A percentile compares a stretch with the other conserved stretches of the same genome.
These are phyloP conservation scores for Cyphomyrmex costatus DNA, from an alignment of 1,140 invertebrate species.

Conservation along the genomic window DNA sequence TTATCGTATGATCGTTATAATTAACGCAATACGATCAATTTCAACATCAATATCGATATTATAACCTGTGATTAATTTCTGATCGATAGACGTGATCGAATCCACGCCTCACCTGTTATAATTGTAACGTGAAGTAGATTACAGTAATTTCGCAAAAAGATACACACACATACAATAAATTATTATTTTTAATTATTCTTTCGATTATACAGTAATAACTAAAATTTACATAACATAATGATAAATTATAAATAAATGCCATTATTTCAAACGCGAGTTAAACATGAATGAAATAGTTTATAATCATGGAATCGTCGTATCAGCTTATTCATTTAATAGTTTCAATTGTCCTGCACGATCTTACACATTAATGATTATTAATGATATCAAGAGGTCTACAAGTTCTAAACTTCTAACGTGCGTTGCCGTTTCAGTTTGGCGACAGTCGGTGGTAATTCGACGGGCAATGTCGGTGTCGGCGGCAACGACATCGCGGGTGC, in stretches of 20 bases:
- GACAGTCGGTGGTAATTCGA: constrained; percentile 81
- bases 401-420: not conserved
- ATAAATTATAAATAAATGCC: not conserved
- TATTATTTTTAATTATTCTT: not conserved
- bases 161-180: not conserved
- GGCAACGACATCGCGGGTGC: constrained; percentile 70
- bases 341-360: not conserved
- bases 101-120: not conserved
- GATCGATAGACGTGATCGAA: not conserved
- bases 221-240: not conserved
- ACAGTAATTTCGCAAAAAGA: not conserved
- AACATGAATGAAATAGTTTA: not conserved
- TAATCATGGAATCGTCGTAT: not conserved
- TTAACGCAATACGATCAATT: constrained; percentile 8
- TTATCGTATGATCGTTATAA: not conserved
- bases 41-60: not conserved
- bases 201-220: not conserved
- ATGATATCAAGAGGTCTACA: not conserved
- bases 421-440: constrained; percentile 80
- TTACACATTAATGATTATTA: not conserved
- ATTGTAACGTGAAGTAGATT: not conserved
- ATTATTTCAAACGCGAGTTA: not conserved
- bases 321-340: not conserved
- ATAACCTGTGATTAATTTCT: constrained; percentile 1
- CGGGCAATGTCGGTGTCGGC: constrained; percentile 73